Evolutionary conservation across 2,113 vertebrate species (phyloP).

Genomic region (Girardinichthys multiradiatus): DNA sequence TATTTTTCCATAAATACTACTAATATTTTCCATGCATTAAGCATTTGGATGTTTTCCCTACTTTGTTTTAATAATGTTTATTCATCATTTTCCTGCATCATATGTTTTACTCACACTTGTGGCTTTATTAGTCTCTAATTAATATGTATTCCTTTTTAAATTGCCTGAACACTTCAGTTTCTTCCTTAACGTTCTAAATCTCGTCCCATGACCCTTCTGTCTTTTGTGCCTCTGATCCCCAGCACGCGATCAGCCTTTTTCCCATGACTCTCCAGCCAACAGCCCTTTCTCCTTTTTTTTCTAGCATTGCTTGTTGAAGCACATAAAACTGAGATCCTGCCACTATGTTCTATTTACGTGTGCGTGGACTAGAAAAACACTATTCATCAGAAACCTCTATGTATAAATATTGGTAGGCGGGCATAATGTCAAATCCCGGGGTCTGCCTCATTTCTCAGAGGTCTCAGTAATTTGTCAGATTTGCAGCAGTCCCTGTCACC

Average conservation of each 20-base stretch:
- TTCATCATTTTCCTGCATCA: neutral
- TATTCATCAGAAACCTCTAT: constrained; percentile 9
- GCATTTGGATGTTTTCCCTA: neutral
- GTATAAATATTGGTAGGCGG: constrained; percentile 27
- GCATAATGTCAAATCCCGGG: constrained; percentile 25
- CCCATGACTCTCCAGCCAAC: constrained; percentile 12
- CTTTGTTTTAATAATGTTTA: neutral
- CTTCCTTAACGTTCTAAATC: constrained; percentile 47
- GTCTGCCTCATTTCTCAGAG: constrained; percentile 27
- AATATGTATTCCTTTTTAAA: constrained; percentile 30
- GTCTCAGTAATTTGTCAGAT: constrained; percentile 71
- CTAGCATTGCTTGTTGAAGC: constrained; percentile 42
- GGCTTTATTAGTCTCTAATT: constrained; percentile 7
- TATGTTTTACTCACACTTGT: constrained; percentile 28
- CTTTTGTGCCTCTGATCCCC: constrained; percentile 41
- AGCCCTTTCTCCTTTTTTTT: neutral
- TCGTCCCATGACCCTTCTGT: constrained; percentile 44
- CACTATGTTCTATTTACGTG: constrained; percentile 13
- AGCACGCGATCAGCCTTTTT: constrained; percentile 22
- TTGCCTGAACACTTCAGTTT: constrained; percentile 4
- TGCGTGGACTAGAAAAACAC: constrained; percentile 43
- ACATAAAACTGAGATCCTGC: neutral
- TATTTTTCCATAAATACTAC: constrained; percentile 42
- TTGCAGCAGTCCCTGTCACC: constrained; percentile 41
- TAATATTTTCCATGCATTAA: constrained; percentile 1